Base-by-base conservation (phyloP, 2,113 vertebrate genomes). In the Mus pahari region DNA sequence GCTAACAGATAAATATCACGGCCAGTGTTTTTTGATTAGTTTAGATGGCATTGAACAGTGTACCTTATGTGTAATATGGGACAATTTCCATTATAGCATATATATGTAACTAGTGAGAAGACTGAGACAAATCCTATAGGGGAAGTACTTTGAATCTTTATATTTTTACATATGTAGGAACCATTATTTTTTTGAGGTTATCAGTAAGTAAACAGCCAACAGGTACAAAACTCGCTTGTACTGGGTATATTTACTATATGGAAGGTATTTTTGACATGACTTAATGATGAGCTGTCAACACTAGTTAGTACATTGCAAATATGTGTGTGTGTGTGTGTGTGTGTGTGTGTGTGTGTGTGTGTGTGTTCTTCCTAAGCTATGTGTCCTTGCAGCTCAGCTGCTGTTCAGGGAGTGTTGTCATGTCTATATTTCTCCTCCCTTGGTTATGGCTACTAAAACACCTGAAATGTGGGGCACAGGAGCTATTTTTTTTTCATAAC, bases 21-120 rank as follows among this genome's bases (percentile, higher is more conserved):
- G 79, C n/a, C n/a, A 83, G 7, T 42, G 13, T 0, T 62, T 82
- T 60, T 42, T 17, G 33, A 2, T 83, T 3, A 24, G n/a, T 77
- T 24, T 26, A 84, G 22, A 3, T 33, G 5, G 68, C 1, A 62
- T 55, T 91, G 3, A 24, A 22, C 36, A 89, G 89, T n/a, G 33
- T 90, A 50, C n/a, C 82, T 90, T 93, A 28, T 88, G 33, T 71
- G 3, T 75, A 88, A 95, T 62, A 39, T 89, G 24, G 48, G 10
- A 58, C 86, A 68, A 39, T 58, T 42, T 91, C 79, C 28, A 58
- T 58, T 7, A 77, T 53, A 96, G 28, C 5, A 58, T 6, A 42
- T 45, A 71, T 48, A 2, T 42, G 33, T 24, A 58, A 1, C 50
- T 71, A 89, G 75, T 24, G 22, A 74, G 28, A 82, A 53, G 45